Percentiles rank a stretch among this genome's conserved stretches.
These are phyloP conservation scores for Sarcophaga caerulescens DNA, from an alignment of 2,888 invertebrate genomes.

Conservation along the genomic window DNA sequence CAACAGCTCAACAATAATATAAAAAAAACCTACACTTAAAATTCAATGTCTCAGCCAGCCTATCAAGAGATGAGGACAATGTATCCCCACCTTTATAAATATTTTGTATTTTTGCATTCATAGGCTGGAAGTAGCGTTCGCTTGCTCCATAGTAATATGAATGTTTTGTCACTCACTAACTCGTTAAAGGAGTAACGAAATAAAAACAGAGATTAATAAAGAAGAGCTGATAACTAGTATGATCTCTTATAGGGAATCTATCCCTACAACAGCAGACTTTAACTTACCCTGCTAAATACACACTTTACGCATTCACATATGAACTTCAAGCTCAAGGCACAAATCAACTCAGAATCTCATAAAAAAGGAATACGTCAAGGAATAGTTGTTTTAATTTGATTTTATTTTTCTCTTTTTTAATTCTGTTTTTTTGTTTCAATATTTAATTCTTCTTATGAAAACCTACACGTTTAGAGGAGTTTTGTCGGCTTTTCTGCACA, in stretches of 20 bases:
- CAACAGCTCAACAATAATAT: constrained; percentile 19
- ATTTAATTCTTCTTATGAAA: constrained; percentile 29
- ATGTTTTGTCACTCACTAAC: too few relatives aligned
- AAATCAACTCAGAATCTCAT: not conserved
- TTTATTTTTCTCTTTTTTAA: constrained; percentile 8
- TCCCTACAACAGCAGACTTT: not conserved
- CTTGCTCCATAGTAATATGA: too few relatives aligned
- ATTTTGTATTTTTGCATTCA: too few relatives aligned
- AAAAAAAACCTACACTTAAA: constrained; percentile 36
- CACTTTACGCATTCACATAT: not conserved
- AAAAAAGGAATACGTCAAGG: not conserved
- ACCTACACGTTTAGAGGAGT: constrained; percentile 56
- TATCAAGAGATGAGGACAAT: not conserved
- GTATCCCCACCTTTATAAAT: not conserved
- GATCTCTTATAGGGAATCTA: not conserved
- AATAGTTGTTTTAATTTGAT: constrained; percentile 30
- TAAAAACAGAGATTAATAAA: too few relatives aligned
- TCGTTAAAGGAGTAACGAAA: too few relatives aligned
- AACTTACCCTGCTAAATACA: constrained; percentile 46
- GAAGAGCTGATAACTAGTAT: too few relatives aligned
- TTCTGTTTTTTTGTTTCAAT: constrained; percentile 32
- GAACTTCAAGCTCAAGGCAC: not conserved
- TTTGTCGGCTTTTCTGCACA: constrained; percentile 64
- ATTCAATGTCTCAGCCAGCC: not conserved
- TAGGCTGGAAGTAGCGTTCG: too few relatives aligned